phyloP scores from a whole-genome alignment of 2,797 vertebrate genomes.

The Diplodus sargus region DNA sequence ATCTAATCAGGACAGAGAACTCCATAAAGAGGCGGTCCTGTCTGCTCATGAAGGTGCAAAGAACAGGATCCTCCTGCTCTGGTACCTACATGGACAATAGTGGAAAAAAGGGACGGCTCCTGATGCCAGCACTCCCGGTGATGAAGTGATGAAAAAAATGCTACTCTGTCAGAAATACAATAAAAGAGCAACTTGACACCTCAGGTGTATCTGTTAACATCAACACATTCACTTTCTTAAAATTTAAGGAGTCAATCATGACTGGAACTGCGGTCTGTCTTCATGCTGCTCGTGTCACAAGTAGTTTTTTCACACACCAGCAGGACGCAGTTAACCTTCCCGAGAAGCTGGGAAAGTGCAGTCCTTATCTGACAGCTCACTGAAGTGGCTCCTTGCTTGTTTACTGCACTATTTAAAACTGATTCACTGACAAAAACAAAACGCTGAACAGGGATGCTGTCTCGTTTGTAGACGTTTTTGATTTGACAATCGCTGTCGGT shows the following conservation, averaged over 20 bases:
- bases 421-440: not conserved
- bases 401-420: not conserved
- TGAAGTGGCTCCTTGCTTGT: not conserved
- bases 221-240: not conserved
- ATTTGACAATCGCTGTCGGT: not conserved
- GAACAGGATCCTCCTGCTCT: no score
- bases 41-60: no score
- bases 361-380: slow-evolving; percentile 14
- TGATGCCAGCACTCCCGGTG: no score
- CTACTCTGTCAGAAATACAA: not conserved
- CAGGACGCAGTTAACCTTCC: slow-evolving; percentile 17
- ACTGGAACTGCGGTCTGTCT: not conserved
- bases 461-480: not conserved
- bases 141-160: no score
- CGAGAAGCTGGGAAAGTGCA: slow-evolving; percentile 6
- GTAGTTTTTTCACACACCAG: slow-evolving; percentile 27
- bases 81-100: no score
- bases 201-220: no score
- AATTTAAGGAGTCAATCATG: not conserved
- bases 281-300: not conserved
- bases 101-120: no score
- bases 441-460: not conserved
- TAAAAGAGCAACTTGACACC: not conserved
- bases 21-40: no score
- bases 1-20: no score